Conservation (phyloP, 2,888 invertebrate species). For the Dexiosoma caninum region DNA sequence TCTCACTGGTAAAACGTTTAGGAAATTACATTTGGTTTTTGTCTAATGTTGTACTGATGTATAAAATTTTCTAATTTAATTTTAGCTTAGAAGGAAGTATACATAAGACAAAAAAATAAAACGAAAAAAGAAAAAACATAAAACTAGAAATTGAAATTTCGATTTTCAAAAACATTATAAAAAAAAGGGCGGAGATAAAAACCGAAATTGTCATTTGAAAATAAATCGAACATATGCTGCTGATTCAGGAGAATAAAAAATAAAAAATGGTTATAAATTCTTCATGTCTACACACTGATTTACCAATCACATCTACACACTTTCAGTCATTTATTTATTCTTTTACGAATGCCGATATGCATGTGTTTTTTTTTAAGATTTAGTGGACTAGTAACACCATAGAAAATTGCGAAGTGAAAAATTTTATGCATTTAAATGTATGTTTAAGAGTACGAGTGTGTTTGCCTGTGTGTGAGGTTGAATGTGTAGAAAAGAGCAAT, state of each 20-base stretch:
- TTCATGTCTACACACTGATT: constrained; percentile 32
- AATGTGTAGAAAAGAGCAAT: constrained; percentile 31
- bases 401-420: constrained; percentile 40
- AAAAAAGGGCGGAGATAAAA: constrained; percentile 13
- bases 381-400: not conserved
- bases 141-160: constrained; percentile 20
- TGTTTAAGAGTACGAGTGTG: not conserved
- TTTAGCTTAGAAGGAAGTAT: not conserved
- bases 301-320: not conserved
- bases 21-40: constrained; percentile 62
- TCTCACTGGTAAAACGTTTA: constrained; percentile 38
- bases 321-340: not conserved
- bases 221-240: constrained; percentile 58
- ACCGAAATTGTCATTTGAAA: constrained; percentile 28
- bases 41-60: constrained; percentile 50
- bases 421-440: constrained; percentile 25
- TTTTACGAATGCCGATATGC: not conserved
- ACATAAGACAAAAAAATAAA: not conserved
- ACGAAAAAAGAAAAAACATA: not conserved
- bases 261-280: constrained; percentile 41
- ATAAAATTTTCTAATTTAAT: constrained; percentile 54
- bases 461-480: not conserved
- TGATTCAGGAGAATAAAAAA: not conserved
- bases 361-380: not conserved
- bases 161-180: constrained; percentile 21